Conservation (phyloP, 1,140 invertebrate genomes). For the Apocrypta bakeri region DNA sequence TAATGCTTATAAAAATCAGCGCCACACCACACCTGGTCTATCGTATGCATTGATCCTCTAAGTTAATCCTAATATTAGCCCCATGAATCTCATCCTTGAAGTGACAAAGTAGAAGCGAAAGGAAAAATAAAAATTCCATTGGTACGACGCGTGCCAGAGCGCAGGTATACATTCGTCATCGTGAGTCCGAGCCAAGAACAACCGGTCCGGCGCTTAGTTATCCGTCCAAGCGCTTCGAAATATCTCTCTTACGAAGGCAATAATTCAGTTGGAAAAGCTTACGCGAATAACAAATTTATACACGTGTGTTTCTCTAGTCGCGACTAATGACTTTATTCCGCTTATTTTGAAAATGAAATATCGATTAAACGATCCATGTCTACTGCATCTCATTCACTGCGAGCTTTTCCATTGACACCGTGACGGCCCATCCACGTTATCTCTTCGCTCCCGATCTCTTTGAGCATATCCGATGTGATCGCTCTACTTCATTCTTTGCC, state of each 20-base stretch:
- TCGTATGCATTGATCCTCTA: not conserved
- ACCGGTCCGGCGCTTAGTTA: not conserved
- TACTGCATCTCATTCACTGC: not conserved
- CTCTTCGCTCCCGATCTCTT: not conserved
- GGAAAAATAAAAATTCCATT: not conserved
- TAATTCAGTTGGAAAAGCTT: not conserved
- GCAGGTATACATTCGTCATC: constrained; percentile 27
- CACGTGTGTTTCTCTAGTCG: not conserved
- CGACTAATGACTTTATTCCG: not conserved
- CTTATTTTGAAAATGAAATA: no score
- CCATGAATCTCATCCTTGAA: not conserved
- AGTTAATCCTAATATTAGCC: not conserved
- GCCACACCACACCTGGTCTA: not conserved
- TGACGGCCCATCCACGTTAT: not conserved
- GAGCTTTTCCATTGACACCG: not conserved
- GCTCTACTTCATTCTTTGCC: constrained; percentile 7
- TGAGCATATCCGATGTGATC: not conserved
- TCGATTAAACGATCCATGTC: no score
- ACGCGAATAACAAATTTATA: constrained; percentile 4
- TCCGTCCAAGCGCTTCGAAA: not conserved
- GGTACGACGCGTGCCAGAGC: constrained; percentile 1
- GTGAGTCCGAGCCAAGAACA: constrained; percentile 18
- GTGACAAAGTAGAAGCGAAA: no score
- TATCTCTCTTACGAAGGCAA: constrained; percentile 1
- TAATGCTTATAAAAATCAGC: no score